These are phyloP conservation scores for Papilio gigon DNA, from an alignment of 2,888 invertebrate genomes.

Conservation along the genomic window DNA sequence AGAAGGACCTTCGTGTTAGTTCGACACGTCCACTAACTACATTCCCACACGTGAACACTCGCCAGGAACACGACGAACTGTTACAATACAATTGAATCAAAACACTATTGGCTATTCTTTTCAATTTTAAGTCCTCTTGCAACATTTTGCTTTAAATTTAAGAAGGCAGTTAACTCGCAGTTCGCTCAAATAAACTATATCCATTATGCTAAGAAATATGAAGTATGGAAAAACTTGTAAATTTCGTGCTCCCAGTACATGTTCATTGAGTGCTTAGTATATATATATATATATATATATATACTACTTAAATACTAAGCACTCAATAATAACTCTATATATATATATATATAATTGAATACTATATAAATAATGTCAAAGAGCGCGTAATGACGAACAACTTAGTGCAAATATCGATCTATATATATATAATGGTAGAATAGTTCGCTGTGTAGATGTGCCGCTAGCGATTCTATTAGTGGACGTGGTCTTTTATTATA, in stretches of 20 bases:
- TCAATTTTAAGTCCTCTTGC: neutral
- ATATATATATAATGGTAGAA: constrained; percentile 6
- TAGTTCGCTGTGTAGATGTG: constrained; percentile 53
- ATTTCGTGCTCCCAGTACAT: too few species aligned
- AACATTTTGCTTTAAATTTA: too few species aligned
- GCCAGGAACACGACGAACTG: constrained; percentile 2
- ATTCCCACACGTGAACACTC: constrained; percentile 6
- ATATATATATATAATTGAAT: too few species aligned
- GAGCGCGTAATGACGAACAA: constrained; percentile 2
- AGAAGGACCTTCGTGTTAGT: constrained; percentile 20
- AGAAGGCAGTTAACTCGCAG: too few species aligned
- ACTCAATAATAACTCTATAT: too few species aligned
- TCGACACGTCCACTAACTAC: constrained; percentile 18
- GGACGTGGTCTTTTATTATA: constrained; percentile 65
- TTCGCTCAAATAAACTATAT: too few species aligned
- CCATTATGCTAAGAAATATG: too few species aligned
- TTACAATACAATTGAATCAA: neutral
- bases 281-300: too few species aligned
- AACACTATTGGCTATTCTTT: neutral
- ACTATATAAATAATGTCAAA: constrained; percentile 2
- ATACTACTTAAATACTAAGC: too few species aligned
- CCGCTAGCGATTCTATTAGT: constrained; percentile 63
- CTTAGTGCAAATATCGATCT: constrained; percentile 27
- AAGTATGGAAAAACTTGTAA: too few species aligned
- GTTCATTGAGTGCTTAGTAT: too few species aligned